Evolutionary conservation across 2,888 invertebrate genomes (phyloP).

Genomic region (Homarus gammarus): DNA sequence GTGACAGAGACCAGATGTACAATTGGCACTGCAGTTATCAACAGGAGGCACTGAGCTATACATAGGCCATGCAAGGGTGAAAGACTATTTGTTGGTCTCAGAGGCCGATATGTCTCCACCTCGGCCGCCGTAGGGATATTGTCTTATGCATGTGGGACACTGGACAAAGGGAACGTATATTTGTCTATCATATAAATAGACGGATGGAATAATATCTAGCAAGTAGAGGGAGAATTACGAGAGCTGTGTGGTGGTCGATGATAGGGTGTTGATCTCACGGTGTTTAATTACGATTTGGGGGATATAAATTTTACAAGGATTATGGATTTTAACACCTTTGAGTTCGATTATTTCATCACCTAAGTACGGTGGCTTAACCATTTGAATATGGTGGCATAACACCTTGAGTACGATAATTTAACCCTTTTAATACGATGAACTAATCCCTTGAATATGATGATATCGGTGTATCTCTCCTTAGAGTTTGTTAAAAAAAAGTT

Average conservation of each 20-base stretch:
- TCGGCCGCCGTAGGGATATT: not conserved
- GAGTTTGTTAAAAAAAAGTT: too few species aligned
- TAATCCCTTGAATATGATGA: too few species aligned
- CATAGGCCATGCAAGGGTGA: not conserved
- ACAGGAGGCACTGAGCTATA: not conserved
- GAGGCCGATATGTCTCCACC: not conserved
- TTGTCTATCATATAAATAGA: not conserved
- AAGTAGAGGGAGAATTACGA: not conserved
- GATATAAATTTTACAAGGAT: too few species aligned
- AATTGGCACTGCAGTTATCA: slow-evolving; percentile 36
- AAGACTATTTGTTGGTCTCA: not conserved
- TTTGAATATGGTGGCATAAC: too few species aligned
- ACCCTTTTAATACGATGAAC: too few species aligned
- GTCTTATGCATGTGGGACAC: not conserved
- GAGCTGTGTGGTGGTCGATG: not conserved
- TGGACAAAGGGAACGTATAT: not conserved
- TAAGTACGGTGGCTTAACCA: too few species aligned
- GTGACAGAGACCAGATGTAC: slow-evolving; percentile 1
- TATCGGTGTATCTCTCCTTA: too few species aligned
- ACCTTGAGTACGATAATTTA: too few species aligned
- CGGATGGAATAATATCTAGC: not conserved
- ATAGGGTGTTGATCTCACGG: too few species aligned
- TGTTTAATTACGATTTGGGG: too few species aligned
- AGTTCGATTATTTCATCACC: too few species aligned
- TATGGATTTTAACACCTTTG: too few species aligned